phyloP scores from a whole-genome alignment of 1,140 invertebrate species.

The Bradysia coprophila region DNA sequence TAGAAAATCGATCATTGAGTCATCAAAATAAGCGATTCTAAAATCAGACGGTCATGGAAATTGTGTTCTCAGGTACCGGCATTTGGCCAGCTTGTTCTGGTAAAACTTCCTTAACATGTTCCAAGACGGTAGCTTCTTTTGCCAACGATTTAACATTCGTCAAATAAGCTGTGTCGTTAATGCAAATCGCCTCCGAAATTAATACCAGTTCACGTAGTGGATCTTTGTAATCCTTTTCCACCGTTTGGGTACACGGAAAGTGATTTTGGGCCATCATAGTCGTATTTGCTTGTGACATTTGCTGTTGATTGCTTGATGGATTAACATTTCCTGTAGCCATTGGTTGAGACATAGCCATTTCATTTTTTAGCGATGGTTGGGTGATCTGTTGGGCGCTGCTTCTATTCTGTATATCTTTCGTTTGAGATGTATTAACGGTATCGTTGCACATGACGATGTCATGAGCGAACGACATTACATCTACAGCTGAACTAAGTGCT shows the following conservation, averaged over 20 bases:
- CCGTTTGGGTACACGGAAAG: too few relatives aligned
- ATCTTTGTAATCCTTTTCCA: conserved; percentile 21
- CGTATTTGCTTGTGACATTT: neutral
- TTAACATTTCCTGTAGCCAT: neutral
- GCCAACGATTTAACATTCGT: conserved; percentile 26
- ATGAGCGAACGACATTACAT: conserved; percentile 61
- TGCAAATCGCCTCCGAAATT: conserved; percentile 22
- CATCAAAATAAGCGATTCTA: too few relatives aligned
- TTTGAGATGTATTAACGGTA: conserved; percentile 15
- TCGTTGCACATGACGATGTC: conserved; percentile 32
- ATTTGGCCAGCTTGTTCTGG: neutral
- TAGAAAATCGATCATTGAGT: too few relatives aligned
- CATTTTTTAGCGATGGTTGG: conserved; percentile 3
- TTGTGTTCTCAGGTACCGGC: too few relatives aligned
- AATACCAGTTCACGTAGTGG: conserved; percentile 33
- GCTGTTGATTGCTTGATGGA: conserved; percentile 1
- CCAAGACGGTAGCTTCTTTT: conserved; percentile 26
- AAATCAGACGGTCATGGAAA: too few relatives aligned
- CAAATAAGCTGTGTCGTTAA: conserved; percentile 16
- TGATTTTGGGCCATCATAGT: neutral
- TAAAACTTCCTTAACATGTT: conserved; percentile 14
- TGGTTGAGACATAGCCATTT: neutral
- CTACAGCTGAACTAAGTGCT: conserved; percentile 51
- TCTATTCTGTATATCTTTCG: too few relatives aligned
- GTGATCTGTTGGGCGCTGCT: conserved; percentile 14